Base-by-base conservation (phyloP, 2,888 invertebrate species). In the Hedychridium roseum region DNA sequence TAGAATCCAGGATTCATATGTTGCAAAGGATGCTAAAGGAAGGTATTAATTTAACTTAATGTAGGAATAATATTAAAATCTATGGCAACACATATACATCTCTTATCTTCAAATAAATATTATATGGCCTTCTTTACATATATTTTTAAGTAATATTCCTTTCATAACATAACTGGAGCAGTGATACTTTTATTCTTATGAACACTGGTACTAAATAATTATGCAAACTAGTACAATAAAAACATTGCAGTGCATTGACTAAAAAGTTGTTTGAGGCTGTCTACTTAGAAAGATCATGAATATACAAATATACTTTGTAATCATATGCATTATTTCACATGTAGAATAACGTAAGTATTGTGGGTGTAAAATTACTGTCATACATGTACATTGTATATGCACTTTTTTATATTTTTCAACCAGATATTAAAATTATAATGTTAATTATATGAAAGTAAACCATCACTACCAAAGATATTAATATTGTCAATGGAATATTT, bases 11-110 rank as follows among this genome's bases (percentile, higher is more conserved):
- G 66, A 80, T 81, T 48, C 45, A 48, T 2, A 41, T 21, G 1
- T 60, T 81, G 11, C 79, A 80, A 49, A 78, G 76, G 53, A 72
- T 80, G 71, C 64, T 81, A 23, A 76, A 77, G 53, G 68, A 74
- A 40, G 72, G 71, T 41, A 60, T 71, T 43, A 69, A 68, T 41
- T 49, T 72, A 9, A 68, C 66, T 46, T 72, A 45, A 66, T 17
- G 27, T 20, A 26, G 30, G 4, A 47, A 26, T 23, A 11, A 31
- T 30, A 32, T 38, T 43, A 28, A 44, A 30, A 31, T 18, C 30
- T 39, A 36, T 21, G 23, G 44, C 11, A 39, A 4, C 12, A 3
- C 15, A 27, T 34, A 45, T 36, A 6, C 5, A 17, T 27, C 11
- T 31, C 23, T 9, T 21, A 6, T 14, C 30, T 28, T 42, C 9